These are phyloP conservation scores for Bubo bubo DNA, from an alignment of 2,113 vertebrate species.

Conservation along the genomic window DNA sequence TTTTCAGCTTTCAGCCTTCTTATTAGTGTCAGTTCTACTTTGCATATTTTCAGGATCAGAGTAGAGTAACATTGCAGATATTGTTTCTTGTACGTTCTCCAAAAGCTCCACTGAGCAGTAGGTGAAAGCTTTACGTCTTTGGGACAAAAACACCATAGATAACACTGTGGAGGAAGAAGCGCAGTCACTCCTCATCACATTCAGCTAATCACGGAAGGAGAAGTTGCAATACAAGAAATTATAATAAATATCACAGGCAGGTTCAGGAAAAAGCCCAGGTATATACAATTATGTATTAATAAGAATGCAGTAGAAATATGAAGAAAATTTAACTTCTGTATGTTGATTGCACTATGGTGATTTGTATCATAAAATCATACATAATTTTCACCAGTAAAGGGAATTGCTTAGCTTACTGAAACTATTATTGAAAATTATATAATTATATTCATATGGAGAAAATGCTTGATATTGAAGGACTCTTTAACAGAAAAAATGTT, in stretches of 20 bases:
- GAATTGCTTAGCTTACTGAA: not conserved
- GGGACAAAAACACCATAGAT: not conserved
- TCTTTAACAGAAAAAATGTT: not conserved
- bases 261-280: not conserved
- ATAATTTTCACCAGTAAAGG: not conserved
- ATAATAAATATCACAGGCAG: not conserved
- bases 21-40: not conserved
- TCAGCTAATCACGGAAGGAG: not conserved
- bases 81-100: not conserved
- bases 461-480: not conserved
- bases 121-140: not conserved
- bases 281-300: not conserved
- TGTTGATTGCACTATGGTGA: not conserved
- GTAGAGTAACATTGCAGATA: not conserved
- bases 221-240: not conserved
- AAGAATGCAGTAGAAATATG: not conserved
- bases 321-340: not conserved
- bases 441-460: not conserved
- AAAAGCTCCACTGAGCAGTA: not conserved
- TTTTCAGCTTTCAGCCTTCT: not conserved
- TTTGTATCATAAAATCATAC: not conserved
- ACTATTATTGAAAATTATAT: not conserved
- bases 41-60: not conserved
- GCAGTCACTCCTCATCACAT: not conserved
- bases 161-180: not conserved